Conservation (phyloP, 2,888 invertebrate species). For the Ophioninae sp. region DNA sequence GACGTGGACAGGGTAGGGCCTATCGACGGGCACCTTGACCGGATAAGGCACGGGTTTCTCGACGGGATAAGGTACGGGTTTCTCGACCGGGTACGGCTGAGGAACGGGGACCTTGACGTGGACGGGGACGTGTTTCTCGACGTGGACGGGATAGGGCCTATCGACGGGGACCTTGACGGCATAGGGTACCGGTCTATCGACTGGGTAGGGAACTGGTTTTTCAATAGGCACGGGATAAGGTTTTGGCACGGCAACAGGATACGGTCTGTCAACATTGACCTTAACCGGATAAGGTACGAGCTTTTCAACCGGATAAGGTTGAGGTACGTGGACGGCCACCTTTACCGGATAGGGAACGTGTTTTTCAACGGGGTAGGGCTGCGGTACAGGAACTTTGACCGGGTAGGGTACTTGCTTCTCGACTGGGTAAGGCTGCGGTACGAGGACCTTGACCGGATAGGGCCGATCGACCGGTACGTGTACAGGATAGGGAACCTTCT, state of each 20-base stretch:
- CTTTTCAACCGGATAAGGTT: slow-evolving; percentile 89
- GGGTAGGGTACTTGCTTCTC: slow-evolving; percentile 89
- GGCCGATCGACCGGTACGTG: slow-evolving; percentile 89
- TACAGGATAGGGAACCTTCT: slow-evolving; percentile 87
- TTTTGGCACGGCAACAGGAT: slow-evolving; percentile 87
- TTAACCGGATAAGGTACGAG: slow-evolving; percentile 88
- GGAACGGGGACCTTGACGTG: slow-evolving; percentile 89
- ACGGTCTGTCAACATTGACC: slow-evolving; percentile 82
- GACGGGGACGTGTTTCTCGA: slow-evolving; percentile 85
- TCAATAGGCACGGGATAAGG: slow-evolving; percentile 87
- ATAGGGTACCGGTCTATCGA: slow-evolving; percentile 85
- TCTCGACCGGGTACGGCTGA: slow-evolving; percentile 85
- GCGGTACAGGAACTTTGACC: slow-evolving; percentile 87
- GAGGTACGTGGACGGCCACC: slow-evolving; percentile 89
- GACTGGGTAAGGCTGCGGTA: slow-evolving; percentile 91
- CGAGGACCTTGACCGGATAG: slow-evolving; percentile 89
- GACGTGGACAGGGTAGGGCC: slow-evolving; percentile 84
- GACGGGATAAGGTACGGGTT: slow-evolving; percentile 84
- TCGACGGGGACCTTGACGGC: slow-evolving; percentile 79
- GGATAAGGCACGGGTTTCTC: slow-evolving; percentile 85
- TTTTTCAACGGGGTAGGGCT: slow-evolving; percentile 90
- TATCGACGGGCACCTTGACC: slow-evolving; percentile 85
- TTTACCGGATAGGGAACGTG: slow-evolving; percentile 90
- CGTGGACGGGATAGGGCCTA: slow-evolving; percentile 78
- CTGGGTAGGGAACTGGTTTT: slow-evolving; percentile 82